These are phyloP conservation scores for Aphelenchoides fujianensis DNA, from an alignment of 1,140 invertebrate genomes.

Conservation along the genomic window DNA sequence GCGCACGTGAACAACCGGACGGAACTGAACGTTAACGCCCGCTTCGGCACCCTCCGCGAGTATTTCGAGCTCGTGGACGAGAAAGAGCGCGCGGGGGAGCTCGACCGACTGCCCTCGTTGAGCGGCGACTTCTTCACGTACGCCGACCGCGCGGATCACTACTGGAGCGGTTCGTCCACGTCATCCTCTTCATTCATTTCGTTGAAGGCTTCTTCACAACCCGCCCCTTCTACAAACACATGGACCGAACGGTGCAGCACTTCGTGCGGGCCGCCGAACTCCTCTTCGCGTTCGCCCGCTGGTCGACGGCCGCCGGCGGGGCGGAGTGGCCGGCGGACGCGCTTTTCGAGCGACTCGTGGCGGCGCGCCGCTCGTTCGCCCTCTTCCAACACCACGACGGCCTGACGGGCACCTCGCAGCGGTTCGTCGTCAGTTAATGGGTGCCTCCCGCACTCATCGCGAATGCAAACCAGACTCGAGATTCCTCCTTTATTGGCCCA, in stretches of 20 bases:
- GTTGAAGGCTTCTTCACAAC: no score
- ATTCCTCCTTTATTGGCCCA: no score
- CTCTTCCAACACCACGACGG: slow-evolving; percentile 97
- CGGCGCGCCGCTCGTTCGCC: slow-evolving; percentile 74
- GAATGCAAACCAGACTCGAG: no score
- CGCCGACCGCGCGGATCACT: slow-evolving; percentile 88
- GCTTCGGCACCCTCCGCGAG: slow-evolving; percentile 86
- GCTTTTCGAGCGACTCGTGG: slow-evolving; percentile 65
- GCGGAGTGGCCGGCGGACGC: neutral
- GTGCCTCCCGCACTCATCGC: no score
- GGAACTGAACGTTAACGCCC: slow-evolving; percentile 67
- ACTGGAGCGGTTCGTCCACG: slow-evolving; percentile 97
- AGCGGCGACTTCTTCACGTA: slow-evolving; percentile 97
- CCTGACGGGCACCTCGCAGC: slow-evolving; percentile 85
- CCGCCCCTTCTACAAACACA: slow-evolving; percentile 85
- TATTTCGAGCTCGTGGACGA: slow-evolving; percentile 80
- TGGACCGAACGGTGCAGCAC: slow-evolving; percentile 77
- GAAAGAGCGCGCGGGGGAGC: no score
- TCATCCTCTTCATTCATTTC: no score
- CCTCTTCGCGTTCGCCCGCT: slow-evolving; percentile 71
- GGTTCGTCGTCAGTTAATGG: no score
- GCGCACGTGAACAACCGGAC: slow-evolving; percentile 83
- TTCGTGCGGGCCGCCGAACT: slow-evolving; percentile 77
- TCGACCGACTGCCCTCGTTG: slow-evolving; percentile 72
- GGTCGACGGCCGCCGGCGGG: neutral